Evolutionary conservation across 2,888 invertebrate genomes (phyloP), one percentile per base, ranked within the genome.

Genomic region (Plemyria rubiginata): DNA sequence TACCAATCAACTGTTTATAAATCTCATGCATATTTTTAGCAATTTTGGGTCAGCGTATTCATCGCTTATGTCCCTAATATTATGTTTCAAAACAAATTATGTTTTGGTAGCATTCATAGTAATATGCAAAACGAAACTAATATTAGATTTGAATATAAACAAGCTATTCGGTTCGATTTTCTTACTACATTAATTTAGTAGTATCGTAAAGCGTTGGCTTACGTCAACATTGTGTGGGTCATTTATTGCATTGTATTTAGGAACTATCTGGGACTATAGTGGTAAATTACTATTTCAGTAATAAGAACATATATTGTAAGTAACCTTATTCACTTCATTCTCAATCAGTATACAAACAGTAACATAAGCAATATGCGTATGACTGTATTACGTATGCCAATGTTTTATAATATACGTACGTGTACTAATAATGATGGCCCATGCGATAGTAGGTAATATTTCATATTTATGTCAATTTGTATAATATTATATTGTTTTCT

Each of bases 61-160:
- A 28, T 41, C 32, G 50, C 54, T 43, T 60, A 52, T 59, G 49
- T 60, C 64, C 49, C 50, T 54, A 65, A 63, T 54, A 48, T 66
- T 67, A 58, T 67, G 61, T 63, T 68, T 68, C 60, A 67, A 55
- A 70, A 64, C 66, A 66, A 63, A 68, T 50, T 59, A 66, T 67
- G 70, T 68, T 68, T 67, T 67, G 55, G 59, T 62, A 65, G 57
- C 61, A 63, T 54, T 62, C 54, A 67, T 22, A 22, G 3, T 22
- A 22, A 22, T 61, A 60, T 49, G 60, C 62, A 61, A 65, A 62
- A 53, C 59, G 57, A 61, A 63, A 66, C 70, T 67, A 61, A 60
- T 67, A 66, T 69, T 69, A 71, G 69, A 51, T 15, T 60, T 54
- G 60, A 62, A 71, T 50, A 65, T 71, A 71, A 71, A 71, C 71